A percentile compares a stretch with the other conserved stretches of the same genome.
Evolutionary conservation across 2,797 vertebrate species (phyloP).

Genomic region (Enteromius radiatus): DNA sequence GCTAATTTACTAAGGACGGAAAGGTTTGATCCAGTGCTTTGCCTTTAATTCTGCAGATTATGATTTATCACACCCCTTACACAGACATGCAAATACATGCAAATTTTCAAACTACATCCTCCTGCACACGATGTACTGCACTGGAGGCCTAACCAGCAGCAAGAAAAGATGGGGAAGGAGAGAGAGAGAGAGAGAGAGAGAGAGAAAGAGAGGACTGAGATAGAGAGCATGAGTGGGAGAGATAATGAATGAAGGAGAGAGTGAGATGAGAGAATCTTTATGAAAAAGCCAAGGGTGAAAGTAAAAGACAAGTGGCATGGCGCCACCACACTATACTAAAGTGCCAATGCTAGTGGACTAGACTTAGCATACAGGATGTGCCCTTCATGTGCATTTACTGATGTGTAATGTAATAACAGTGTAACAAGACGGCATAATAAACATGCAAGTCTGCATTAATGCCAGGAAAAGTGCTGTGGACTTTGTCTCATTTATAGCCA

Average conservation of each 20-base stretch:
- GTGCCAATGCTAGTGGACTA: constrained; percentile 15
- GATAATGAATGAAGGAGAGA: constrained; percentile 36
- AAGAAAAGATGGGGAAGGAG: constrained; percentile 15
- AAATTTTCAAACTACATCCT: constrained; percentile 37
- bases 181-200: neutral
- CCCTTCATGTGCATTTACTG: neutral
- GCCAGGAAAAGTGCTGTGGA: neutral
- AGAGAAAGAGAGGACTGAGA: constrained; percentile 15
- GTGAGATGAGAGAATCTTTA: neutral
- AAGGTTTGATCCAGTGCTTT: constrained; percentile 47
- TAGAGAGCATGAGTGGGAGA: constrained; percentile 23
- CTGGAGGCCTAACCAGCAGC: constrained; percentile 1
- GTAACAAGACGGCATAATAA: neutral
- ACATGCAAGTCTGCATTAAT: neutral
- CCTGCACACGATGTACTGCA: neutral
- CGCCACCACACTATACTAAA: constrained; percentile 22
- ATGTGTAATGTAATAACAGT: neutral
- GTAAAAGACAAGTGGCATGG: constrained; percentile 19
- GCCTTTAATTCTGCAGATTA: constrained; percentile 46
- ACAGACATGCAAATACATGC: constrained; percentile 55
- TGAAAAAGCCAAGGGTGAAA: constrained; percentile 1
- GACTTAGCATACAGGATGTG: neutral
- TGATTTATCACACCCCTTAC: constrained; percentile 45
- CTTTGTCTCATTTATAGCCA: neutral
- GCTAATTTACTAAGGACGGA: constrained; percentile 46